Conservation (phyloP, 92 coral and sea anemone species). For the Phenganax stokvisi region DNA sequence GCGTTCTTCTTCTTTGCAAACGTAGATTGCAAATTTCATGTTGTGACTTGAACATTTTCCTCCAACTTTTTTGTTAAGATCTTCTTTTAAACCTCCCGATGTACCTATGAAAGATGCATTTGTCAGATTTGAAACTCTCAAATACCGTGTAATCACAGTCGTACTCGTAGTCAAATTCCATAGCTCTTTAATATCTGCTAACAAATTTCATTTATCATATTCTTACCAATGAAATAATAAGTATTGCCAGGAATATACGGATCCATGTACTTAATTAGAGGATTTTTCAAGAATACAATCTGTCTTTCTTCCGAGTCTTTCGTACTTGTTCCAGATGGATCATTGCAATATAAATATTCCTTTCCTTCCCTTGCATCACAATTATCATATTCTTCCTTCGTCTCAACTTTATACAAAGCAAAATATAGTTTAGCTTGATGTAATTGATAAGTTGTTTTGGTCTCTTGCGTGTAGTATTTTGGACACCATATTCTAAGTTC, state of each 20-base stretch:
- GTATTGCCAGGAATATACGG: slow-evolving; percentile 21
- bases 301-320: not conserved
- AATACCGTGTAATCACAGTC: too few species aligned
- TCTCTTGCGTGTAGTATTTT: slow-evolving; percentile 10
- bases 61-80: slow-evolving; percentile 18
- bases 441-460: slow-evolving; percentile 6
- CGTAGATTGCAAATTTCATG: slow-evolving; percentile 34
- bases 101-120: slow-evolving; percentile 6
- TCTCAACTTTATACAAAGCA: slow-evolving; percentile 38
- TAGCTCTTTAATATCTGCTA: too few species aligned
- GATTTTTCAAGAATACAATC: not conserved
- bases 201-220: too few species aligned
- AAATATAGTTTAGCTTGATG: slow-evolving; percentile 20
- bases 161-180: too few species aligned
- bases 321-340: slow-evolving; percentile 16
- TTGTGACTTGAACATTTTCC: slow-evolving; percentile 32
- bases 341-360: slow-evolving; percentile 11
- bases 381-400: slow-evolving; percentile 27
- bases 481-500: slow-evolving; percentile 20
- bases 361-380: slow-evolving; percentile 34
- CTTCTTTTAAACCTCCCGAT: slow-evolving; percentile 20
- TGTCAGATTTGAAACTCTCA: too few species aligned
- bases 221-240: slow-evolving; percentile 3
- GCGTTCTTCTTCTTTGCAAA: slow-evolving; percentile 23
- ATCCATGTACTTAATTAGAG: not conserved